Evolutionary conservation across 1,140 invertebrate species (phyloP).

Genomic region (Drosophila jambulina): DNA sequence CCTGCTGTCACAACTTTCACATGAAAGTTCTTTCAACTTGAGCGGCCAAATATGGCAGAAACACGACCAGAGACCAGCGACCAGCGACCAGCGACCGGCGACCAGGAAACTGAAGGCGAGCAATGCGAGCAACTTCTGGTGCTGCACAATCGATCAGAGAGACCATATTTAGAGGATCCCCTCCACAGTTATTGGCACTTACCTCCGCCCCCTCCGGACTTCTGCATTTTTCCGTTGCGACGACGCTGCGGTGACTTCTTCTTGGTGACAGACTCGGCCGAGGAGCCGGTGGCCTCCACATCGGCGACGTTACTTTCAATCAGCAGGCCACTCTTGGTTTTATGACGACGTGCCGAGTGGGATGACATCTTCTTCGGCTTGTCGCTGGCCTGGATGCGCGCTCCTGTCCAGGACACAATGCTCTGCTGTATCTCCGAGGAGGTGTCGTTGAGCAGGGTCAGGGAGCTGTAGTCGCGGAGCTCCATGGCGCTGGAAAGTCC

Average conservation of each 20-base stretch:
- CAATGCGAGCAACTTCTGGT: slow-evolving; percentile 61
- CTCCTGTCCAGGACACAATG: slow-evolving; percentile 73
- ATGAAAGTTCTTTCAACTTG: slow-evolving; percentile 84
- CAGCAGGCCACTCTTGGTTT: slow-evolving; percentile 79
- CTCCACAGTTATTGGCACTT: slow-evolving; percentile 46
- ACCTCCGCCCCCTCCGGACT: slow-evolving; percentile 52
- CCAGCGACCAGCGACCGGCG: slow-evolving; percentile 30
- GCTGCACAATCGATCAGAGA: slow-evolving; percentile 69
- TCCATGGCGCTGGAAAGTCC: slow-evolving; percentile 53
- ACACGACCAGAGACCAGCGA: slow-evolving; percentile 59
- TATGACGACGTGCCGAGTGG: slow-evolving; percentile 52
- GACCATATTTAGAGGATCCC: slow-evolving; percentile 71
- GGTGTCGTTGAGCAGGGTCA: slow-evolving; percentile 20
- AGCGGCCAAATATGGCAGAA: slow-evolving; percentile 77
- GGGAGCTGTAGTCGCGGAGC: slow-evolving; percentile 49
- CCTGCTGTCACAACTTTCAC: slow-evolving; percentile 83
- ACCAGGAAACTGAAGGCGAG: slow-evolving; percentile 64
- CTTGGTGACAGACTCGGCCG: slow-evolving; percentile 41
- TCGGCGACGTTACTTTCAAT: slow-evolving; percentile 76
- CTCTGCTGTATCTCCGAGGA: slow-evolving; percentile 57
- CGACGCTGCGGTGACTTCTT: slow-evolving; percentile 64
- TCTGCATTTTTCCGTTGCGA: slow-evolving; percentile 72
- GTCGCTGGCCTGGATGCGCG: slow-evolving; percentile 21
- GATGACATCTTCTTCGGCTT: slow-evolving; percentile 13
- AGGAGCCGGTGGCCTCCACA: slow-evolving; percentile 27